These are phyloP conservation scores for Grantiella picta DNA, from an alignment of 2,113 vertebrate species.

Conservation along the genomic window DNA sequence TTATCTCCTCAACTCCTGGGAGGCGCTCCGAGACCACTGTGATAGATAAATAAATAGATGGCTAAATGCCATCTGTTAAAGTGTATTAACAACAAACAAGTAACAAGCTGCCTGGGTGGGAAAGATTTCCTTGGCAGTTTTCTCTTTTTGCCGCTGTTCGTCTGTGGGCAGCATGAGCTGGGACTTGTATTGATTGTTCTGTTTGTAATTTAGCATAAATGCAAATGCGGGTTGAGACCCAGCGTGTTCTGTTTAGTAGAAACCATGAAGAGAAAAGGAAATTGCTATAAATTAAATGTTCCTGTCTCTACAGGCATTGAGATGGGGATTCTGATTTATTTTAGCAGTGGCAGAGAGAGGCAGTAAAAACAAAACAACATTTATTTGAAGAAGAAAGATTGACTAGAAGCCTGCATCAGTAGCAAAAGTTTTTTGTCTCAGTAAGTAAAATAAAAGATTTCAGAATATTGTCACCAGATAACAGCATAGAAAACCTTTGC, in stretches of 20 bases:
- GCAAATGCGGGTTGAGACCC: conserved; percentile 65
- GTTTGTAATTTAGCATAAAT: conserved; percentile 60
- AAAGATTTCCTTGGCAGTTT: background rate
- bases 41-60: background rate
- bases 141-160: background rate
- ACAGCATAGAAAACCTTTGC: background rate
- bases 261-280: conserved; percentile 60
- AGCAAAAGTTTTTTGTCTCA: conserved; percentile 20
- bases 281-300: conserved; percentile 72
- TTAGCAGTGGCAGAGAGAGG: conserved; percentile 19
- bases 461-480: background rate
- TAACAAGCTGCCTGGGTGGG: background rate
- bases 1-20: background rate
- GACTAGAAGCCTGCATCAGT: conserved; percentile 3
- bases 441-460: background rate
- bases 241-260: conserved; percentile 66
- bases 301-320: conserved; percentile 62
- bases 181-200: conserved; percentile 2
- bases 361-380: conserved; percentile 38
- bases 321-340: conserved; percentile 66
- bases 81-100: background rate
- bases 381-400: conserved; percentile 36
- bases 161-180: background rate
- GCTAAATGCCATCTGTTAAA: background rate
- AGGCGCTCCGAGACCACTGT: background rate